Conservation (phyloP, 1,140 invertebrate genomes). For the Camponotus floridanus region DNA sequence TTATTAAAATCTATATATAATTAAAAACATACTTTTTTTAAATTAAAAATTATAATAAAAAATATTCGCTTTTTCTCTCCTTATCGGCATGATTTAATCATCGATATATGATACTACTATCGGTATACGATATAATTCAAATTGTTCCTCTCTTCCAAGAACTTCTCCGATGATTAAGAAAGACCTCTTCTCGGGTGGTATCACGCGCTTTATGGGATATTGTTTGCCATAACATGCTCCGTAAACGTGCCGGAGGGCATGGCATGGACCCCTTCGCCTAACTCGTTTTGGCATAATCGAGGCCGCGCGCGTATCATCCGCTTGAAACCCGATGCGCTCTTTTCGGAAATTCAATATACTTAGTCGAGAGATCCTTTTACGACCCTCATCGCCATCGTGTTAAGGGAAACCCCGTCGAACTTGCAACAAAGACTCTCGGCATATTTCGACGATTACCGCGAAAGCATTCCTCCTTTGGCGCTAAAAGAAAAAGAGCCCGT, state of each 20-base stretch:
- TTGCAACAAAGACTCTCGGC: constrained; percentile 69
- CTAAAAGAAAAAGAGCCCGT: background rate
- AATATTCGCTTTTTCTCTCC: no score
- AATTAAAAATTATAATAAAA: no score
- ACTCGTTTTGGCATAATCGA: constrained; percentile 75
- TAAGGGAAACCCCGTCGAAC: constrained; percentile 50
- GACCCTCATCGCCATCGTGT: constrained; percentile 48
- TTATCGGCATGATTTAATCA: no score
- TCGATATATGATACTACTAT: no score
- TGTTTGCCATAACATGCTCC: constrained; percentile 74
- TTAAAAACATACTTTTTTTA: no score
- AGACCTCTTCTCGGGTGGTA: background rate
- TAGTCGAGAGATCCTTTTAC: constrained; percentile 57
- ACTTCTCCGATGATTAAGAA: constrained; percentile 16
- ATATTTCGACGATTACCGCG: constrained; percentile 52
- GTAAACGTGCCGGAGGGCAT: constrained; percentile 53
- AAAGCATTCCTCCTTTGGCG: background rate
- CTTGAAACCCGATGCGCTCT: constrained; percentile 79
- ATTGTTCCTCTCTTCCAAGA: background rate
- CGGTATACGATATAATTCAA: background rate
- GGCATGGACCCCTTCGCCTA: constrained; percentile 60
- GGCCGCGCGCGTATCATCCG: constrained; percentile 75
- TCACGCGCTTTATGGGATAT: constrained; percentile 43
- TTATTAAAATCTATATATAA: no score
- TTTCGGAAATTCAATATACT: constrained; percentile 84